Conservation (phyloP, 1,140 invertebrate genomes). For the Drosophila ogumai region DNA sequence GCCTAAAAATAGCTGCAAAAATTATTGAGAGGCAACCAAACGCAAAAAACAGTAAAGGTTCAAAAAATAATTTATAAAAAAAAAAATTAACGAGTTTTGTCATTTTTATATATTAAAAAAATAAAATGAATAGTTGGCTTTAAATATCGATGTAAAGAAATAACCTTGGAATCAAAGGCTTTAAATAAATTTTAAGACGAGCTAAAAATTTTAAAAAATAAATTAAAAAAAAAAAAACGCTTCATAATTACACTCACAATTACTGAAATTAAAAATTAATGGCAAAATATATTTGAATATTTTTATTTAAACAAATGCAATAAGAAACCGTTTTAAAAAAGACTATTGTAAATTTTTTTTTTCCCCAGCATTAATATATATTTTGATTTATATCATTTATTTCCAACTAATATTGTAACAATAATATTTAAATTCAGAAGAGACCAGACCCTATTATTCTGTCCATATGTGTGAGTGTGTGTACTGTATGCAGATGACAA, state of each 20-base stretch:
- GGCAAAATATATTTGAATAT: no score
- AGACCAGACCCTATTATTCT: background rate
- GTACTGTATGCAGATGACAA: conserved; percentile 21
- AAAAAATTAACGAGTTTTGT: no score
- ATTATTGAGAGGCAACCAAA: conserved; percentile 50
- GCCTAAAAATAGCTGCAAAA: conserved; percentile 68
- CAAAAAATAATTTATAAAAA: background rate
- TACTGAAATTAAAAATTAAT: background rate
- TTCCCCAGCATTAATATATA: background rate
- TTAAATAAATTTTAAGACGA: background rate
- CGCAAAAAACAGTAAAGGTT: background rate
- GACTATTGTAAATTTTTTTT: no score
- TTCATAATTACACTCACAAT: background rate
- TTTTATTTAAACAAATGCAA: no score
- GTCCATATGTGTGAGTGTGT: background rate
- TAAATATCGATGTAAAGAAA: background rate
- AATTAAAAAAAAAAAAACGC: no score
- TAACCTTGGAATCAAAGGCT: background rate
- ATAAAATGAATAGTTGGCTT: background rate
- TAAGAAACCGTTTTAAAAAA: no score
- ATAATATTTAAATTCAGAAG: background rate
- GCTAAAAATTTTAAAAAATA: background rate
- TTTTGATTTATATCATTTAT: background rate
- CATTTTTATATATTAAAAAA: background rate
- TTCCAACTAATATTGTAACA: no score